Evolutionary conservation across 2,888 invertebrate species (phyloP).

Genomic region (Nemurella pictetii): DNA sequence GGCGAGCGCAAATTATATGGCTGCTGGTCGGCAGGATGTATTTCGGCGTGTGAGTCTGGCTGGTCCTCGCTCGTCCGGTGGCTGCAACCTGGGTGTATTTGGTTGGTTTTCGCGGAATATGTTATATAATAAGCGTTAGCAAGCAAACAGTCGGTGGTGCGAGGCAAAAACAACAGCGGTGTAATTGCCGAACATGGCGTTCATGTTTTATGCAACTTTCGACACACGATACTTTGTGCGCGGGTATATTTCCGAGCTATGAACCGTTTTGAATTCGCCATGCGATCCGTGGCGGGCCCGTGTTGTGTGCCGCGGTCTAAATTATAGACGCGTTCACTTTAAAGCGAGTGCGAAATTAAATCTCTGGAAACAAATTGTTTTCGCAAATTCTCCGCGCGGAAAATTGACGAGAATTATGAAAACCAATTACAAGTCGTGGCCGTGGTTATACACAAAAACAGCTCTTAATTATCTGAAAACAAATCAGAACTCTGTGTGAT

Average conservation of each 20-base stretch:
- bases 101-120: not conserved
- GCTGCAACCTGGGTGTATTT: not conserved
- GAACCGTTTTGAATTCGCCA: no score
- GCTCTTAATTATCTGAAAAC: not conserved
- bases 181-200: not conserved
- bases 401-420: not conserved
- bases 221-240: not conserved
- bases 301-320: not conserved
- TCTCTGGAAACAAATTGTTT: not conserved
- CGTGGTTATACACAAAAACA: not conserved
- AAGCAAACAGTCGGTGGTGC: not conserved
- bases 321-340: not conserved
- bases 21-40: not conserved
- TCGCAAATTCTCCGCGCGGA: not conserved
- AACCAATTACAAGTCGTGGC: not conserved
- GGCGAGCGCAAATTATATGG: not conserved
- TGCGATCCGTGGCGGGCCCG: not conserved
- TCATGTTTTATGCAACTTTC: not conserved
- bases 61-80: not conserved
- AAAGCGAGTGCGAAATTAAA: not conserved
- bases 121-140: not conserved
- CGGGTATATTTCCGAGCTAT: no score
- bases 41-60: not conserved
- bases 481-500: not conserved
- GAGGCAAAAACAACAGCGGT: not conserved